Base-by-base conservation (phyloP, 2,797 vertebrate species). In the Danio tinwini region DNA sequence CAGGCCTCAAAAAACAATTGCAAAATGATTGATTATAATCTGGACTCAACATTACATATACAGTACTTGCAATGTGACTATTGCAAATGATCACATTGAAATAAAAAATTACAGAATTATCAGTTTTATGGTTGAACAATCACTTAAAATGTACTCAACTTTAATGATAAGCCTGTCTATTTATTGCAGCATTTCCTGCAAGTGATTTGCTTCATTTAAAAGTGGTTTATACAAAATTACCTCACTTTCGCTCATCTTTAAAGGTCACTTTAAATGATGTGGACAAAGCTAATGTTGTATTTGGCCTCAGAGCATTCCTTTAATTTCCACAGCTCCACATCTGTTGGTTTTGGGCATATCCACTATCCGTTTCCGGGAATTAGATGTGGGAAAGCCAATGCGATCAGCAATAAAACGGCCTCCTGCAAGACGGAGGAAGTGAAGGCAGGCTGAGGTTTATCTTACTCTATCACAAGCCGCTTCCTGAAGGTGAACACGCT, bases 401-500 rank as follows among this genome's bases (percentile, higher is more conserved):
- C 5, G 4, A 16, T 52, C 55, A 19, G 16, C 45, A 64, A 5
- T 13, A 52, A 44, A 65, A 19, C 14, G n/a, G 17, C 50, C 42
- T 40, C 72, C 52, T 73, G 37, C 13, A 62, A 64, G 40, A n/a
- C 37, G 29, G 69, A 83, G 85, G 86, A 84, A 80, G 78, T 84
- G 72, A 72, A 79, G 58, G 11, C 63, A 64, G 71, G 74, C 37
- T 56, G 61, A 77, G 74, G 69, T 70, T 71, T 81, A 65, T 78
- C 75, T 69, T 81, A 69, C 40, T 79, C 81, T 52, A 74, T 85
- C 81, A 76, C 77, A 65, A 65, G 78, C 71, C 40, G 59, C 77
- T 82, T 84, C 74, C 81, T 84, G 70, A 78, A 85, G 59, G 74
- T 76, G 61, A 44, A 79, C 37, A 76, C 63, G 68, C 68, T 84